phyloP scores from a whole-genome alignment of 2,797 vertebrate genomes.

The Gymnocypris eckloni region DNA sequence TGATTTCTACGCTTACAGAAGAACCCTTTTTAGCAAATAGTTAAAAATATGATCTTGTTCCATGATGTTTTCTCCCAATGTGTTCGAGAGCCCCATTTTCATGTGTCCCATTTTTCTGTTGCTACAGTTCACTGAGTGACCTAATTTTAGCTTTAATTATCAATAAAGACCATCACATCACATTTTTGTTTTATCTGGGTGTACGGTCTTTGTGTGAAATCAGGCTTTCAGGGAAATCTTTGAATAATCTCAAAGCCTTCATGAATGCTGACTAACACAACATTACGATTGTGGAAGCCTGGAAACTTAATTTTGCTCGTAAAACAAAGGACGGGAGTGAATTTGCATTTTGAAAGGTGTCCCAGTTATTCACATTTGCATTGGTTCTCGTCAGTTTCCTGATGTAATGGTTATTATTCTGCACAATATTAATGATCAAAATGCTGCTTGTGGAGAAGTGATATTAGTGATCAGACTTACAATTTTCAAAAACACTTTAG shows the following conservation, averaged over 20 bases:
- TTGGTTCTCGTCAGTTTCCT: not conserved
- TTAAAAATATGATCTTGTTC: not conserved
- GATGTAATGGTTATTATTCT: not conserved
- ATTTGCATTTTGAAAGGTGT: constrained; percentile 30
- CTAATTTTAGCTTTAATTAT: constrained; percentile 38
- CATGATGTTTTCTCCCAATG: not conserved
- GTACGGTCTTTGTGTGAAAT: not conserved
- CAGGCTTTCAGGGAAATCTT: constrained; percentile 17
- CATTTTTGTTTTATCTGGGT: constrained; percentile 2
- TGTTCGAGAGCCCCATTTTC: constrained; percentile 10
- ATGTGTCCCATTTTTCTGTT: not conserved
- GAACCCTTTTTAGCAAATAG: not conserved
- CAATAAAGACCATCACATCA: not conserved
- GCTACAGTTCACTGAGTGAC: not conserved
- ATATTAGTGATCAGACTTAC: not conserved
- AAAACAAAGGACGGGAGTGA: not conserved
- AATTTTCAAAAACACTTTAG: not conserved
- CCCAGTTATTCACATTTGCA: not conserved
- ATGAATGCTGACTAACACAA: constrained; percentile 4
- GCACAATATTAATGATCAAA: not conserved
- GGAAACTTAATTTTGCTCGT: not conserved
- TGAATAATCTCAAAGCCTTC: constrained; percentile 5
- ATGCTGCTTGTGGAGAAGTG: not conserved
- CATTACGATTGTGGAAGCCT: not conserved
- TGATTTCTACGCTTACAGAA: not conserved